These are phyloP conservation scores for Nebria ingens DNA, from an alignment of 1,140 invertebrate species.

Conservation along the genomic window DNA sequence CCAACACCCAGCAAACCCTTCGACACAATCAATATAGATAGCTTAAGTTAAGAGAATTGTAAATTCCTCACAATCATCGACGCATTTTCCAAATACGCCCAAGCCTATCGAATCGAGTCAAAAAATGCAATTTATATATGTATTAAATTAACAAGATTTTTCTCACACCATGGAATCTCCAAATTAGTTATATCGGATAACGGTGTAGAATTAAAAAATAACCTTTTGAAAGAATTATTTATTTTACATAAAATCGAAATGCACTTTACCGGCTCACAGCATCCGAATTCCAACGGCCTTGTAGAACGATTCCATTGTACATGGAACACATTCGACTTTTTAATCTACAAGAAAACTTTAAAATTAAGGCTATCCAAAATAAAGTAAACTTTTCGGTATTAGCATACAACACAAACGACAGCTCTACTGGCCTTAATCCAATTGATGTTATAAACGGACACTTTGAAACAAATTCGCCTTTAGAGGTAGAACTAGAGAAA, in stretches of 20 bases:
- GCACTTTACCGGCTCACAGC: slow-evolving; percentile 15
- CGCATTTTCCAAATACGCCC: too few species aligned
- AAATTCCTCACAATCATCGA: too few species aligned
- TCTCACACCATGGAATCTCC: slow-evolving; percentile 13
- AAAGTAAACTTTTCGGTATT: neutral
- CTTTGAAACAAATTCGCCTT: neutral
- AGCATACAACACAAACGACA: neutral
- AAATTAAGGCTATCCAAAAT: neutral
- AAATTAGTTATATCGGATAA: slow-evolving; percentile 13
- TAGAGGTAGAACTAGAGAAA: neutral
- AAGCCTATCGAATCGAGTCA: too few species aligned
- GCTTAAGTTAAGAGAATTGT: too few species aligned
- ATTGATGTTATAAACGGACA: neutral
- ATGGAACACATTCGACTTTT: neutral
- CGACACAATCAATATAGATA: too few species aligned
- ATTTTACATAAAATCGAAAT: slow-evolving; percentile 17
- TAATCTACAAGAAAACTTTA: neutral
- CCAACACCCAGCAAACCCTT: too few species aligned
- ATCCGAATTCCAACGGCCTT: slow-evolving; percentile 13
- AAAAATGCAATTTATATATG: too few species aligned
- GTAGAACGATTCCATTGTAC: slow-evolving; percentile 17
- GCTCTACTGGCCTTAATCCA: neutral
- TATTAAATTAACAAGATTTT: neutral
- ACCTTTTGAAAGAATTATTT: slow-evolving; percentile 14
- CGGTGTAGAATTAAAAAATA: slow-evolving; percentile 15